A percentile compares a stretch with the other conserved stretches of the same genome.
Conservation (phyloP, 2,888 invertebrate genomes). For the Pammene fasciana region DNA sequence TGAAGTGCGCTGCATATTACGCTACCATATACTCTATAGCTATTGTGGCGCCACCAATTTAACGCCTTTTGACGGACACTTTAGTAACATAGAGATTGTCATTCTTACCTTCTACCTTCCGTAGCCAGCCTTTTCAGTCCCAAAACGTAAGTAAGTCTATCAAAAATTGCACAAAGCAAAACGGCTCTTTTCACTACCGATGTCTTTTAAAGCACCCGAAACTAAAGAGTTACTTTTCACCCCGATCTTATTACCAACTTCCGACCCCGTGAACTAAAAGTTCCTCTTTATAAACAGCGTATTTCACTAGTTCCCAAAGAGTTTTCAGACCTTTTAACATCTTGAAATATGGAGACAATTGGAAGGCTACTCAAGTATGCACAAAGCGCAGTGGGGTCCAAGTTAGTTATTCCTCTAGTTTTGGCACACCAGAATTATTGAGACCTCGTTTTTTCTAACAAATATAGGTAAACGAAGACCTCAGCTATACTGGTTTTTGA, state of each 20-base stretch:
- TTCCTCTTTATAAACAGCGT: not conserved
- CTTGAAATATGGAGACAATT: conserved; percentile 13
- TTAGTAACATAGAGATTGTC: no score
- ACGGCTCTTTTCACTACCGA: not conserved
- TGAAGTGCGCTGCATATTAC: no score
- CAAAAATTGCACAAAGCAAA: conserved; percentile 4
- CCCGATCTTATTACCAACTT: conserved; percentile 28
- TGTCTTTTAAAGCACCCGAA: conserved; percentile 1
- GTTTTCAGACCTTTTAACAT: conserved; percentile 1
- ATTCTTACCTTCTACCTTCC: no score
- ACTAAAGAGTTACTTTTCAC: not conserved
- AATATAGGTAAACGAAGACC: not conserved
- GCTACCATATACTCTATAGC: no score
- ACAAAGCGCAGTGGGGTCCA: conserved; percentile 31
- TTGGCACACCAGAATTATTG: not conserved
- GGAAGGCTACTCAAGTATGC: conserved; percentile 39
- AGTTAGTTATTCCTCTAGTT: not conserved
- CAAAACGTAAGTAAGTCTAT: no score
- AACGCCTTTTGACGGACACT: no score
- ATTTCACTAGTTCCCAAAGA: not conserved
- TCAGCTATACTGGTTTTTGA: not conserved
- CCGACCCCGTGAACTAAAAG: not conserved
- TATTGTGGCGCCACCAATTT: no score
- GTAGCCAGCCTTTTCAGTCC: no score
- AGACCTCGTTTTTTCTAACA: not conserved